Evolutionary conservation across 2,113 vertebrate species (phyloP), one percentile per base, ranked within the genome.

Genomic region (zebrafish (Danio rerio)): DNA sequence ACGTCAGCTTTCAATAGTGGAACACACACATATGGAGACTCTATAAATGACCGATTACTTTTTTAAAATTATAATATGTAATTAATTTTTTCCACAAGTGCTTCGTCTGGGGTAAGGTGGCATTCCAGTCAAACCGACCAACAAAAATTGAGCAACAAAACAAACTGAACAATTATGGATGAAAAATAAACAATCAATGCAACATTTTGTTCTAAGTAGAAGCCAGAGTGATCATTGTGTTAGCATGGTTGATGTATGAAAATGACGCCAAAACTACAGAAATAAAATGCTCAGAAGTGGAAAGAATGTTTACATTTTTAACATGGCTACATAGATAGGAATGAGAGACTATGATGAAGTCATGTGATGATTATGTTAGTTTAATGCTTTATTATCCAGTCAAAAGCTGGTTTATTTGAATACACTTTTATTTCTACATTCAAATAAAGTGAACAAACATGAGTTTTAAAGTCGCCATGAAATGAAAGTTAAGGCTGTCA

Each of bases 61-160:
- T 43, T 15, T 6, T 50, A 15, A 7, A 7, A 65, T 15, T 20
- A 21, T 53, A 16, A 20, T 9, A 31, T 49, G 40, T 43, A 12
- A 75, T 59, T 58, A 15, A 21, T 61, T 77, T 7, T 47, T 61
- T 21, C 6, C 7, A 58, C 6, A 47, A 10, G 9, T 59, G 9
- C 18, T 15, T 13, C 47, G 71, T 86, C 84, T 65, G 80, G 84
- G 81, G 84, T 74, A 65, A 83, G 85, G n/a, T 83, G 85, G 15
- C 7, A 20, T 76, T 71, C 47, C 63, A 77, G 65, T 79, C 10
- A 80, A 70, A 65, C 59, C 31, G 31, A 31, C 5, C 15, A 70
- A 50, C 63, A 12, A 21, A 72, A 72, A 72, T 15, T 52, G 31
- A 21, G 69, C 43, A 40, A 45, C 50, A 69, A 20, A 63, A 42